These are phyloP conservation scores for Zosterops borbonicus DNA, from an alignment of 2,113 vertebrate species.

Conservation along the genomic window DNA sequence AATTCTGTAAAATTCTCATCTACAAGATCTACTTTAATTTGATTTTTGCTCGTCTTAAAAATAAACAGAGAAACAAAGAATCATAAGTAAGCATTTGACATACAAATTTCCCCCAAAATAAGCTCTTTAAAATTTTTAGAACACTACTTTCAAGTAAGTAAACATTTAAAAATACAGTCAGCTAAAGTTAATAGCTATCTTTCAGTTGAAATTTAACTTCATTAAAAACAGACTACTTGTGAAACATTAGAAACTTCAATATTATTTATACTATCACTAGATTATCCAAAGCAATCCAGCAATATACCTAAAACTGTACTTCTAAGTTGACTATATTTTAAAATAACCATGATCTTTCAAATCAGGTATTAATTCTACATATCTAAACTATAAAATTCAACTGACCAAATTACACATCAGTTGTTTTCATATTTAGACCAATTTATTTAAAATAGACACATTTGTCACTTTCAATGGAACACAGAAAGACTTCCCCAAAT, in stretches of 20 bases:
- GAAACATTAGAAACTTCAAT: background rate
- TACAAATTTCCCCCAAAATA: background rate
- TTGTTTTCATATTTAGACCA: background rate
- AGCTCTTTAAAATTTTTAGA: background rate
- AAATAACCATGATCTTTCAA: background rate
- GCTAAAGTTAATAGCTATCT: background rate
- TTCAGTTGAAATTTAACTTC: background rate
- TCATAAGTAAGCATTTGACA: constrained; percentile 44
- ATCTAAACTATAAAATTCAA: background rate
- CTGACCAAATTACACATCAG: background rate
- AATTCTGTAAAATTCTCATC: constrained; percentile 99
- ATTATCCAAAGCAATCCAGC: background rate
- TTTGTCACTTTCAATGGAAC: background rate
- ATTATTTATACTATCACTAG: background rate
- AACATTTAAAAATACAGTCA: background rate
- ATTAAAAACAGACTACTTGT: background rate
- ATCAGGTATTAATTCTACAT: background rate
- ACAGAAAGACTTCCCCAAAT: background rate
- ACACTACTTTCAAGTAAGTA: background rate
- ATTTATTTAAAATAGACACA: background rate
- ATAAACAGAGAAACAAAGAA: constrained; percentile 76
- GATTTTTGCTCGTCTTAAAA: constrained; percentile 98
- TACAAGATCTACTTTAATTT: constrained; percentile 99
- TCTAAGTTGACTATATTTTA: background rate
- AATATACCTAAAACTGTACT: background rate